phyloP scores from a whole-genome alignment of 1,140 invertebrate genomes.

The Oryzaephilus surinamensis region DNA sequence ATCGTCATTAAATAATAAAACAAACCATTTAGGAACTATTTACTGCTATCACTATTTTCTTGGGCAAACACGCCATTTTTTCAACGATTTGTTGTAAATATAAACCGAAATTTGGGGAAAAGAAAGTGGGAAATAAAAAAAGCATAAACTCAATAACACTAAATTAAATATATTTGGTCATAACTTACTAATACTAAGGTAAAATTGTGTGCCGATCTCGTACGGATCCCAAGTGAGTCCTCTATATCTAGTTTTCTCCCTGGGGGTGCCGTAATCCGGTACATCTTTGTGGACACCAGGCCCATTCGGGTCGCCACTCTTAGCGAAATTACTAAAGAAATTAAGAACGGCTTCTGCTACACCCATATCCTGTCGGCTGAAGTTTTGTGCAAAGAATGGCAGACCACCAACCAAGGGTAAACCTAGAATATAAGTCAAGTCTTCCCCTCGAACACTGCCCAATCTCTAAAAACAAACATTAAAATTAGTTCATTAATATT shows the following conservation, averaged over 20 bases:
- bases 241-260: slow-evolving; percentile 48
- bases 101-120: no score
- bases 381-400: slow-evolving; percentile 56
- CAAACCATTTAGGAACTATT: no score
- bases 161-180: no score
- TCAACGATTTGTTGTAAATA: no score
- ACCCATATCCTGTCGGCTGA: slow-evolving; percentile 60
- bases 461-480: no score
- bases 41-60: no score
- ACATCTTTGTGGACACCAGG: slow-evolving; percentile 40
- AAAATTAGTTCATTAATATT: no score
- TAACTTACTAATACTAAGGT: slow-evolving; percentile 59
- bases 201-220: slow-evolving; percentile 63
- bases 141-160: no score
- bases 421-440: slow-evolving; percentile 77
- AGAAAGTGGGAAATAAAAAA: no score
- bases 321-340: slow-evolving; percentile 63
- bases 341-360: slow-evolving; percentile 66
- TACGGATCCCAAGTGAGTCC: slow-evolving; percentile 59
- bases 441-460: slow-evolving; percentile 75
- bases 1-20: no score
- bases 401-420: slow-evolving; percentile 65
- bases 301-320: slow-evolving; percentile 61
- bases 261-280: slow-evolving; percentile 43
- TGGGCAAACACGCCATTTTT: no score